Percentiles rank a stretch among this genome's conserved stretches.
Conservation (phyloP, 2,113 vertebrate genomes). For the Phyllostomus hastatus region DNA sequence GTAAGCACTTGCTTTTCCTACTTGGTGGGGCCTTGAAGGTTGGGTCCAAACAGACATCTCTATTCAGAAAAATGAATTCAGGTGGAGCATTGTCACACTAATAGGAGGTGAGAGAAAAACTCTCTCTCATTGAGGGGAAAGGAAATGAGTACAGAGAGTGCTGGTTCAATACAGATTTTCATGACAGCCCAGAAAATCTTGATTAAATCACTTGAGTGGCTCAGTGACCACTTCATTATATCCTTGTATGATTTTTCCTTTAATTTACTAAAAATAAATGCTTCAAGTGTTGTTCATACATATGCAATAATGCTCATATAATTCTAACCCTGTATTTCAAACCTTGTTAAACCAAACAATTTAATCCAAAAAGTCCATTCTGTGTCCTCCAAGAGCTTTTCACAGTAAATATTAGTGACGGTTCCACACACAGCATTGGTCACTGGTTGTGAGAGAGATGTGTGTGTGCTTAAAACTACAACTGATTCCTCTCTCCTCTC, state of each 20-base stretch:
- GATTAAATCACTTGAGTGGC: background rate
- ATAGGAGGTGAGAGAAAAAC: background rate
- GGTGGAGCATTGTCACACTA: background rate
- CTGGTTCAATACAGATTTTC: background rate
- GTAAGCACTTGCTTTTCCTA: background rate
- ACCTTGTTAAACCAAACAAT: background rate
- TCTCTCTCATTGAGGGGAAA: background rate
- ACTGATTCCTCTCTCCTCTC: background rate
- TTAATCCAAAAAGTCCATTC: background rate
- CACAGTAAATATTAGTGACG: background rate
- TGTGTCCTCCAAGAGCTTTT: background rate
- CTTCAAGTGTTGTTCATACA: background rate
- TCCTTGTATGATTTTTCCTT: background rate
- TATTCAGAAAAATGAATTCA: background rate
- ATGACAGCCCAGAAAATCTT: background rate
- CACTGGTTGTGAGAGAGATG: background rate
- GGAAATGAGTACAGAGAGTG: background rate
- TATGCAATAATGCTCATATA: background rate
- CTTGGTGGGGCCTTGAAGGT: background rate
- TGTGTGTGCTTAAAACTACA: background rate
- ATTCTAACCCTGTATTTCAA: background rate
- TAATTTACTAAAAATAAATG: background rate
- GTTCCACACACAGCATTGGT: background rate
- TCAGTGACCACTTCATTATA: background rate
- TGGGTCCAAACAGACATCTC: background rate